Percentiles rank a stretch among this genome's conserved stretches.
These are phyloP conservation scores for Balaenoptera acutorostrata DNA, from an alignment of 2,113 vertebrate genomes.

Conservation along the genomic window DNA sequence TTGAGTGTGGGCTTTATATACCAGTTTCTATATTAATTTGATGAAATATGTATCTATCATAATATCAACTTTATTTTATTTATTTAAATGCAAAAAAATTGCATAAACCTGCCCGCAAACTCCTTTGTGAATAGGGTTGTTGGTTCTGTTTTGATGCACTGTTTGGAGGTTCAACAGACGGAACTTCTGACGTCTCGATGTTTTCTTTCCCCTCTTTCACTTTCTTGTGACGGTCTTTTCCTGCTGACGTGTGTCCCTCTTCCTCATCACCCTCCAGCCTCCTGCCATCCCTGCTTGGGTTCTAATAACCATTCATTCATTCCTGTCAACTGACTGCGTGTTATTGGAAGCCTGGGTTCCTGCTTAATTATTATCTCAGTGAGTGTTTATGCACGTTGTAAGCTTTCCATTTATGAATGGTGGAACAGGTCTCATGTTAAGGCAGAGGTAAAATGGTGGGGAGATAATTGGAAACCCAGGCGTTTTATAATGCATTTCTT, in stretches of 20 bases:
- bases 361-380: background rate
- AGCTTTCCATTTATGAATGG: background rate
- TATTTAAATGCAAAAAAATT: background rate
- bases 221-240: background rate
- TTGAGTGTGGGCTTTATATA: background rate
- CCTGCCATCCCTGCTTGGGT: background rate
- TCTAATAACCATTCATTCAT: background rate
- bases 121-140: background rate
- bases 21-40: background rate
- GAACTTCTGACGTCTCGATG: background rate
- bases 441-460: background rate
- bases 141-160: background rate
- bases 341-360: background rate
- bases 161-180: background rate
- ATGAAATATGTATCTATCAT: background rate
- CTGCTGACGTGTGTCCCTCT: fast-evolving
- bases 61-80: background rate
- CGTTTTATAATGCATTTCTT: background rate
- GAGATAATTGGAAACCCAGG: background rate
- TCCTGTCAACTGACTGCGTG: background rate
- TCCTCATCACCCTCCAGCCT: background rate
- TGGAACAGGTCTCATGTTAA: background rate
- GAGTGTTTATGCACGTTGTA: background rate
- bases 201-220: background rate
- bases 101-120: background rate